phyloP scores from a whole-genome alignment of 2,888 invertebrate species.

The Polylopha cassiicola region DNA sequence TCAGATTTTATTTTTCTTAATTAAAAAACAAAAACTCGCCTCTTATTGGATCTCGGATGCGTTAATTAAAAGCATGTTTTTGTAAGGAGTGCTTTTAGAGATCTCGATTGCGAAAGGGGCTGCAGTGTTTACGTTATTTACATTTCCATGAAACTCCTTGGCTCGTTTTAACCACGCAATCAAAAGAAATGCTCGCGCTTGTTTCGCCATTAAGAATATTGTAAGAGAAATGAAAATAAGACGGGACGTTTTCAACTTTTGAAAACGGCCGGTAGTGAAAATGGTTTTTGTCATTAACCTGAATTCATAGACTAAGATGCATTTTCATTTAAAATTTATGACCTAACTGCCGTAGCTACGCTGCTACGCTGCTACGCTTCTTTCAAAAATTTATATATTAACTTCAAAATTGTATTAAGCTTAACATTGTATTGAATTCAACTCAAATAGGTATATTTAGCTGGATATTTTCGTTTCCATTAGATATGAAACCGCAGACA shows the following conservation, averaged over 20 bases:
- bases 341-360: no score
- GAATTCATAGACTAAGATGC: slow-evolving; percentile 1
- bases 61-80: no score
- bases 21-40: no score
- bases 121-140: slow-evolving; percentile 19
- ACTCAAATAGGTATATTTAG: no score
- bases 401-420: no score
- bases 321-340: not conserved
- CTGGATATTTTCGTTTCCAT: no score
- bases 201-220: slow-evolving; percentile 17
- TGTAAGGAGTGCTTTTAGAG: no score
- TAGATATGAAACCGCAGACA: no score
- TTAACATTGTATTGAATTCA: no score
- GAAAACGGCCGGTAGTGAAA: slow-evolving; percentile 8
- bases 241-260: slow-evolving; percentile 9
- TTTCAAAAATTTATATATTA: no score
- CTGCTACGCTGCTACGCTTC: no score
- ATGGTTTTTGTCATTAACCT: slow-evolving; percentile 17
- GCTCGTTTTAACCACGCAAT: slow-evolving; percentile 19
- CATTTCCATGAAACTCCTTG: slow-evolving; percentile 19
- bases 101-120: slow-evolving; percentile 17
- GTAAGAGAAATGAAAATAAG: slow-evolving; percentile 16
- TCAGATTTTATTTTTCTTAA: slow-evolving; percentile 9
- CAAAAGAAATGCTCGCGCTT: slow-evolving; percentile 17
- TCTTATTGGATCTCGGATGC: no score